Conservation (phyloP, 2,113 vertebrate genomes). For the Aythya baeri region DNA sequence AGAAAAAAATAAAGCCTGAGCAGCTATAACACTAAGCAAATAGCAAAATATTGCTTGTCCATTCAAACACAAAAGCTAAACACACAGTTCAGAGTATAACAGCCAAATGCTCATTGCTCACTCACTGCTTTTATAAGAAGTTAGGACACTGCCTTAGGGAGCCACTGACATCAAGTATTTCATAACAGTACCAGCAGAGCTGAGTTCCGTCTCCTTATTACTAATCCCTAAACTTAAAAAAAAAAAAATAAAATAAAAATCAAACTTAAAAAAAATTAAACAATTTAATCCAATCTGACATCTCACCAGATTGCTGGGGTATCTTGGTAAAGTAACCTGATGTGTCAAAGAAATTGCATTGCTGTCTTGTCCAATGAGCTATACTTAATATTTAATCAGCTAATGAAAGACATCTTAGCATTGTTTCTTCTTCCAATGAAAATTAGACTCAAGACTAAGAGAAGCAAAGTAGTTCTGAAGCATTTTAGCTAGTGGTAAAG, state of each 20-base stretch:
- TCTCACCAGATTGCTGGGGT: not conserved
- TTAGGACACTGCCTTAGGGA: not conserved
- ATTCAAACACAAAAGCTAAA: not conserved
- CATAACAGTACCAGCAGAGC: not conserved
- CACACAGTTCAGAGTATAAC: not conserved
- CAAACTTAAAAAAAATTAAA: not conserved
- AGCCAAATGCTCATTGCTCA: not conserved
- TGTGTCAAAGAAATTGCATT: accelerated
- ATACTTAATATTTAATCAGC: not conserved
- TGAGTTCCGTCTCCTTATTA: not conserved
- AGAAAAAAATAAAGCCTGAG: not conserved
- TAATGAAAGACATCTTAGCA: not conserved
- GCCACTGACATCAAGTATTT: not conserved
- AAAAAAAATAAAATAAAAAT: not conserved
- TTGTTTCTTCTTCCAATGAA: not conserved
- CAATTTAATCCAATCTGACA: not conserved
- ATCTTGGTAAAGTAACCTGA: not conserved
- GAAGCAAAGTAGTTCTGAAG: not conserved
- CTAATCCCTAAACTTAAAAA: not conserved
- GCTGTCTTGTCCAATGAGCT: not conserved
- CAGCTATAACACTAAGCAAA: not conserved
- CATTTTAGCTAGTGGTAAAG: not conserved
- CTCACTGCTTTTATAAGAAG: not conserved
- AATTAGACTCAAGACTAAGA: not conserved
- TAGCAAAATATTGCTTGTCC: not conserved